Conservation (phyloP, 2,113 vertebrate genomes). For the Ariopsis seemanni region DNA sequence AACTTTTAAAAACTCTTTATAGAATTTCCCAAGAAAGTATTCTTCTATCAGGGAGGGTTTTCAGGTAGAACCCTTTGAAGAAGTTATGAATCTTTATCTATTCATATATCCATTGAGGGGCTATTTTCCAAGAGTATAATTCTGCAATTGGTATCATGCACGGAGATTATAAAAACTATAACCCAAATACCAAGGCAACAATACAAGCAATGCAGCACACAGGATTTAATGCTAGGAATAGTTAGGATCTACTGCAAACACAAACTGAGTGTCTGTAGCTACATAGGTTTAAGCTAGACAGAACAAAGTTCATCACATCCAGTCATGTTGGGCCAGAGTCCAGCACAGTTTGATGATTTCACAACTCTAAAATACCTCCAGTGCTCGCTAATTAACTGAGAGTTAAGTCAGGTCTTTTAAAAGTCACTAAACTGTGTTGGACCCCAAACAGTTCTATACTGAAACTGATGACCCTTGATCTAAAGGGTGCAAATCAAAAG, state of each 20-base stretch:
- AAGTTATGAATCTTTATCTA: neutral
- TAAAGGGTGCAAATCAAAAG: slow-evolving; percentile 3
- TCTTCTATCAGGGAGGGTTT: neutral
- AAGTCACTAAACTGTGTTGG: slow-evolving; percentile 1
- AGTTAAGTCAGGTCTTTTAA: neutral
- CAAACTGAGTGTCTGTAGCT: neutral
- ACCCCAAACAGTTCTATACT: neutral
- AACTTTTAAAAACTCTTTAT: neutral
- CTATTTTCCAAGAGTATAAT: neutral
- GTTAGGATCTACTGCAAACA: neutral
- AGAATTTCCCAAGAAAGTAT: neutral
- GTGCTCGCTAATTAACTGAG: too few relatives aligned
- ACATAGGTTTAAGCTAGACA: neutral
- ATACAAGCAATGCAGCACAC: slow-evolving; percentile 25
- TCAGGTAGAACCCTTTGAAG: neutral
- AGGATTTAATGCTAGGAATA: slow-evolving; percentile 8
- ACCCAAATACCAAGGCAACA: slow-evolving; percentile 13
- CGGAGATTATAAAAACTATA: slow-evolving; percentile 10
- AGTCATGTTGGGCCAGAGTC: neutral
- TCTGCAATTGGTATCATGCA: slow-evolving; percentile 42
- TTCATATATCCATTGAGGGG: neutral
- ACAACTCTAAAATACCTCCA: neutral
- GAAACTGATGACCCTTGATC: slow-evolving; percentile 10
- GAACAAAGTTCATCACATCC: neutral
- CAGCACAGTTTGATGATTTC: neutral